Percentiles rank a stretch among this genome's conserved stretches.
Conservation (phyloP, 2,888 invertebrate species). For the Kuschelorhynchus macadamiae region DNA sequence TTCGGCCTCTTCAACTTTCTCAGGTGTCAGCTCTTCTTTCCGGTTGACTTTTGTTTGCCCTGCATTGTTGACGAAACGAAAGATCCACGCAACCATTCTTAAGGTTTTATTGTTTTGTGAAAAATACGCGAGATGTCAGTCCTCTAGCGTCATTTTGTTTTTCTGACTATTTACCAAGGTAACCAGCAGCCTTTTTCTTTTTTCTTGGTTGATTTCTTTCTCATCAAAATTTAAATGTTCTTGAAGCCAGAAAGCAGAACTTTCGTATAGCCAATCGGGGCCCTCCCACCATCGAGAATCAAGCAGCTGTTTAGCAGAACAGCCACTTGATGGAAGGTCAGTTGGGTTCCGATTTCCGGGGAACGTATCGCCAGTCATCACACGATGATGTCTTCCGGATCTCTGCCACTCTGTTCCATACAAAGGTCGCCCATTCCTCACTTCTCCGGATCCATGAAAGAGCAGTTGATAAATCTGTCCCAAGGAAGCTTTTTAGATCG, state of each 20-base stretch:
- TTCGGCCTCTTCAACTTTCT: constrained; percentile 13
- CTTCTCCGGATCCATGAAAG: constrained; percentile 55
- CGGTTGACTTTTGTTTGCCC: constrained; percentile 14
- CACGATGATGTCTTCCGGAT: constrained; percentile 47
- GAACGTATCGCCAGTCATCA: neutral
- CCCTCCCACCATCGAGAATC: too few species aligned
- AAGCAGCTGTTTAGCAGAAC: too few species aligned
- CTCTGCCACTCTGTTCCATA: constrained; percentile 41
- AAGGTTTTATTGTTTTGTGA: too few species aligned
- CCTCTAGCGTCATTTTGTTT: neutral
- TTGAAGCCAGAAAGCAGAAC: neutral
- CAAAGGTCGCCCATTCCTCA: constrained; percentile 54
- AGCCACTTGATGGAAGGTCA: too few species aligned
- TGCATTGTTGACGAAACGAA: constrained; percentile 26
- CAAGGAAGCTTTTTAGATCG: too few species aligned
- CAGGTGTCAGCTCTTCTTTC: constrained; percentile 6
- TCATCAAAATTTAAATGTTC: too few species aligned
- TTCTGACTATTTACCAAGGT: neutral
- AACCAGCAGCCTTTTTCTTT: too few species aligned
- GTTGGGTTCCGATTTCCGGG: constrained; percentile 55
- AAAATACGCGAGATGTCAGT: too few species aligned
- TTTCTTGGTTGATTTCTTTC: too few species aligned
- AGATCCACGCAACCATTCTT: constrained; percentile 3
- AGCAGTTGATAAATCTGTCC: constrained; percentile 39
- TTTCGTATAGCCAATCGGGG: too few species aligned